phyloP scores from a whole-genome alignment of 2,888 invertebrate species.

The Thumatha senex region DNA sequence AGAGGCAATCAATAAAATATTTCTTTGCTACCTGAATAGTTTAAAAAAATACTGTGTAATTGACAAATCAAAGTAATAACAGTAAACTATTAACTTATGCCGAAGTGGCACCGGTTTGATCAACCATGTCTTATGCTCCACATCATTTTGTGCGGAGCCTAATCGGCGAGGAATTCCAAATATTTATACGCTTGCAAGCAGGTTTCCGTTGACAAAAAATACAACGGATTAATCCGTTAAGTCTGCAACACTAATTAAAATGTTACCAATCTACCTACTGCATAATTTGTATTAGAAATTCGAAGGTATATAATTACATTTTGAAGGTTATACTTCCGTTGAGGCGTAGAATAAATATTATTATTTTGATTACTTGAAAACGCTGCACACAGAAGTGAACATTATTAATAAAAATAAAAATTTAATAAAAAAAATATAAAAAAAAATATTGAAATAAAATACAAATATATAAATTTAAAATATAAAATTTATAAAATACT shows the following conservation, averaged over 20 bases:
- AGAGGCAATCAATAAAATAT: too few relatives aligned
- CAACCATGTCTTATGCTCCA: constrained; percentile 1
- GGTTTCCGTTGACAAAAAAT: constrained; percentile 18
- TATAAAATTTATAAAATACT: too few relatives aligned
- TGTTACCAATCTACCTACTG: background rate
- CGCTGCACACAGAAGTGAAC: background rate
- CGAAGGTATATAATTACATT: background rate
- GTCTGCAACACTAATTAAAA: background rate
- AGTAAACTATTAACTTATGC: background rate
- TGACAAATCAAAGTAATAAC: too few relatives aligned
- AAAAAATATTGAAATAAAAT: too few relatives aligned
- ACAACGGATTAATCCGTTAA: background rate
- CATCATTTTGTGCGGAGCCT: background rate
- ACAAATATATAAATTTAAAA: too few relatives aligned
- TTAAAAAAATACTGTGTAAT: too few relatives aligned
- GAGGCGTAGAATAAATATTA: background rate
- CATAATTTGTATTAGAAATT: background rate
- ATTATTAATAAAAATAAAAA: too few relatives aligned
- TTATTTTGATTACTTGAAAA: too few relatives aligned
- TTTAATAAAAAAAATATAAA: too few relatives aligned
- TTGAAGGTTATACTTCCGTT: background rate
- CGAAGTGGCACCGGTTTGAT: background rate
- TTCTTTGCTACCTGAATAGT: too few relatives aligned
- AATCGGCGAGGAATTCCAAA: background rate
- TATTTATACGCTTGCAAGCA: constrained; percentile 7